Evolutionary conservation across 2,797 vertebrate genomes (phyloP), one percentile per base, ranked within the genome.

Genomic region (Agapornis canus): DNA sequence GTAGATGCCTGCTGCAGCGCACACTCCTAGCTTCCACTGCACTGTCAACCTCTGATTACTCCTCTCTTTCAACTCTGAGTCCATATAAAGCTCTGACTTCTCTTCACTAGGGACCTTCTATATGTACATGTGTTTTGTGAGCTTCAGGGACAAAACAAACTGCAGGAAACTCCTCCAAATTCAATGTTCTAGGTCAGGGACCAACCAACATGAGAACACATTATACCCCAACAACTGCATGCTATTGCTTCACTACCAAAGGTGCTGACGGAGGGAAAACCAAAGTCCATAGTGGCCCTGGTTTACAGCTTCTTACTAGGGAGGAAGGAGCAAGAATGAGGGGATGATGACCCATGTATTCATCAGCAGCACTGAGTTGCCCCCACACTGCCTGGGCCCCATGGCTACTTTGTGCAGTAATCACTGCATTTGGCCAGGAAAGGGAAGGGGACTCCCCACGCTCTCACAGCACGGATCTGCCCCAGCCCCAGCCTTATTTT

Each of bases 181-280:
- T 47, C 60, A 64, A 21, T 0, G 1, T 14, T 27, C 35, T 72
- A 39, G 70, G 37, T 27, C 49, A 72, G 81, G 45, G 59, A 47
- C 23, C 17, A 39, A 3, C 8, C 26, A 43, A n/a, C 39, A 5
- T 1, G 8, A 86, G 19, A 29, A 32, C 13, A 43, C 0, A 2
- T 49, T 40, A 35, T 1, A 2, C 10, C 56, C 1, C 0, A 70
- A 45, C 18, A 79, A 31, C 0, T 2, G 6, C 39, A 9, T 0
- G 2, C 5, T 39, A 52, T 4, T 3, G 0, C 32, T 22, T 17
- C 61, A 6, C 45, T 35, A n/a, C 6, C 54, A 48, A 54, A 66
- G 48, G 52, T 39, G 18, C 8, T 0, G 73, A 35, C 9, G 45
- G 35, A 54, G 0, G 26, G 39, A 26, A 83, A 82, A 14, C 21